Evolutionary conservation across 2,888 invertebrate species (phyloP).

Genomic region (Dicranocentrus wangi): DNA sequence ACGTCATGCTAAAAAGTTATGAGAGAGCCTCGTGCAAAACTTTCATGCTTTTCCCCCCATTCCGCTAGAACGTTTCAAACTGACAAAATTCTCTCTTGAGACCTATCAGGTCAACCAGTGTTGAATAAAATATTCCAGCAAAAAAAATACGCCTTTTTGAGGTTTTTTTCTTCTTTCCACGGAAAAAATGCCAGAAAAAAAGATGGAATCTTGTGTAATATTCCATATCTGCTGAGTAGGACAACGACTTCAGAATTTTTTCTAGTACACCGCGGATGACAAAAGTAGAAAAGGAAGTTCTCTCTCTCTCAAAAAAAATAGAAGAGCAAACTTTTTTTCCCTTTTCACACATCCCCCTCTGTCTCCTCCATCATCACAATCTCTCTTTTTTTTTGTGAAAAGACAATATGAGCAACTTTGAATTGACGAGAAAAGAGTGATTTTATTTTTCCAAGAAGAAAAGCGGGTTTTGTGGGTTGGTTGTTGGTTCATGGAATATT

Average conservation of each 20-base stretch:
- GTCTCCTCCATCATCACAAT: neutral
- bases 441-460: too few species aligned
- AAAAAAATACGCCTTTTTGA: neutral
- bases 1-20: slow-evolving; percentile 1
- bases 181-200: slow-evolving; percentile 1
- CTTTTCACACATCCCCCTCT: slow-evolving; percentile 4
- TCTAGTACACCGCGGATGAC: too few species aligned
- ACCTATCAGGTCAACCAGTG: slow-evolving; percentile 39
- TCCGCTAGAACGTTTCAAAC: slow-evolving; percentile 1
- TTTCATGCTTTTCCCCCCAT: neutral
- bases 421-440: neutral
- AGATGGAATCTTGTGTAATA: neutral
- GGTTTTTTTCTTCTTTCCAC: neutral
- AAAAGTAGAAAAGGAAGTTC: neutral
- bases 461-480: neutral
- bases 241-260: neutral
- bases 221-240: neutral
- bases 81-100: slow-evolving; percentile 38
- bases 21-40: neutral
- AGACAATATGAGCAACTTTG: neutral
- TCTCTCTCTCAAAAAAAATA: slow-evolving; percentile 1
- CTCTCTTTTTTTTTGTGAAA: neutral
- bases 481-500: neutral
- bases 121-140: slow-evolving; percentile 37
- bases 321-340: slow-evolving; percentile 3